Base-by-base conservation (phyloP, 2,797 vertebrate genomes). In the Alca torda region DNA sequence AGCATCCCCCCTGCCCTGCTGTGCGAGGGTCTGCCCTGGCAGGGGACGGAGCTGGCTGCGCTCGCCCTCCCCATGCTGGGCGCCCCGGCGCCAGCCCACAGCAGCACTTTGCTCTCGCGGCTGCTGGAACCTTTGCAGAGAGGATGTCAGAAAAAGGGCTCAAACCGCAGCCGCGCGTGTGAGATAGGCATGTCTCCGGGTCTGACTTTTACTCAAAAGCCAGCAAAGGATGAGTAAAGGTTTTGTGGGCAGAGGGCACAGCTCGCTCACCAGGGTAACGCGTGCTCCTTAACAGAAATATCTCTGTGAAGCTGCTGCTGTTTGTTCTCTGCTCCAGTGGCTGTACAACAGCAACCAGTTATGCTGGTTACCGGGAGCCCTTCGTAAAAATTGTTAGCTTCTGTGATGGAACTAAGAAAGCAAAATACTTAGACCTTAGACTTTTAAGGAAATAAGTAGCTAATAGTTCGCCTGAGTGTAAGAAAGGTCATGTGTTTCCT, bases 141-240 rank as follows among this genome's bases (percentile, higher is more conserved):
- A 80, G 76, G 67, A 31, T 0, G 14, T 56, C 8, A 43, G 80
- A 82, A 57, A 51, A 83, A 53, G 48, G 60, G 41, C 81, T 84
- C 28, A 18, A 30, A 89, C 91, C 84, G 0, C 93, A 77, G 88
- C 24, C 0, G 0, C 10, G 1, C 1, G 6, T 41, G 39, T 9
- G 83, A 76, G 41, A 81, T 0, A 21, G 60, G 63, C 80, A 51
- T 2, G 4, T 65, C 95, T 88, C 76, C 11, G 35, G 45, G 37
- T 72, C 61, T 88, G 93, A 59, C 95, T 95, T 95, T 94, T 95
- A 84, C 73, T 82, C 81, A 74, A 87, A 84, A 89, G 85, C 60
- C 91, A 80, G 83, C 56, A 4, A 65, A 84, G 83, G 69, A 68
- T 90, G 90, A 97, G 74, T 93, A 93, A 96, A 95, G 81, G 89